Conservation (phyloP, 1,140 invertebrate genomes). For the Procambarus virginalis region DNA sequence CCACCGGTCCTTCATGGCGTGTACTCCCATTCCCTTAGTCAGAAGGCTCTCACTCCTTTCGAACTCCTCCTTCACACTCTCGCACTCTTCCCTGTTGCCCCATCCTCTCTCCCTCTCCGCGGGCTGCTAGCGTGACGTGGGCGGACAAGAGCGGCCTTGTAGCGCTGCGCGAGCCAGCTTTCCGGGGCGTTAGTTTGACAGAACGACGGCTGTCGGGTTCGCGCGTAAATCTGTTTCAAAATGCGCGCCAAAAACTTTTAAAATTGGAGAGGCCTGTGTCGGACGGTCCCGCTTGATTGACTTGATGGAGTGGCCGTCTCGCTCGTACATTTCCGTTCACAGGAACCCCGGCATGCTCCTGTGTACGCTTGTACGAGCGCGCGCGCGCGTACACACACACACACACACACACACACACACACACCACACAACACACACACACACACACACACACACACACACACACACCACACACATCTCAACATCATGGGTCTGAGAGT, state of each 20-base stretch:
- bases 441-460: conserved; percentile 7
- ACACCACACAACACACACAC: conserved; percentile 22
- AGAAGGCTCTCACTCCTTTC: too few relatives aligned
- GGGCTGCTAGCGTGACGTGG: not conserved
- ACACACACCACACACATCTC: too few relatives aligned
- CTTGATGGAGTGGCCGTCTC: not conserved
- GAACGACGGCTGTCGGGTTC: not conserved
- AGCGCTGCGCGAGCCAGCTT: conserved; percentile 3
- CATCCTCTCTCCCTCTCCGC: not conserved
- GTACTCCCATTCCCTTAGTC: too few relatives aligned
- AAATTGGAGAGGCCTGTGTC: not conserved
- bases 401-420: conserved; percentile 17
- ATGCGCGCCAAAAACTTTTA: not conserved
- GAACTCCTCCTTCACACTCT: too few relatives aligned
- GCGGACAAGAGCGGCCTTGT: not conserved
- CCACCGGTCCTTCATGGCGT: too few relatives aligned
- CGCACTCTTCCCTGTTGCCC: not conserved
- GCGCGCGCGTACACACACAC: not conserved
- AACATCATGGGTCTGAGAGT: too few relatives aligned
- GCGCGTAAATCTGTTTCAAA: conserved; percentile 22
- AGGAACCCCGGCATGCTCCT: too few relatives aligned
- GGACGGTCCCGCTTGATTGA: not conserved
- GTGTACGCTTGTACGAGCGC: not conserved
- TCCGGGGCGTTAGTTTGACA: conserved; percentile 39
- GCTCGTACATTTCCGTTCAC: not conserved